These are phyloP conservation scores for Bujurquina vittata DNA, from an alignment of 2,113 vertebrate species.

Conservation along the genomic window DNA sequence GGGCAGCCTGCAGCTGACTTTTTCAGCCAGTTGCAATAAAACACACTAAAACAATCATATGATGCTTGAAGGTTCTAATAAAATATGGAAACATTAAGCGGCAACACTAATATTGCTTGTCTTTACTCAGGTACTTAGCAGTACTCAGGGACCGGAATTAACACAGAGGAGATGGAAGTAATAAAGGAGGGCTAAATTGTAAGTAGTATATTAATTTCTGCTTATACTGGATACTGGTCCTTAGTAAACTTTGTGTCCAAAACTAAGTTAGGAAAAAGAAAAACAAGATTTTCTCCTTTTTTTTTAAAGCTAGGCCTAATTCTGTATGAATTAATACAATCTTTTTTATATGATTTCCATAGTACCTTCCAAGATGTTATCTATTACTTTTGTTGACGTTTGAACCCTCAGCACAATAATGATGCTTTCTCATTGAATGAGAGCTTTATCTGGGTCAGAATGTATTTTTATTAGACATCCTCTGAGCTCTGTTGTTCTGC, in stretches of 20 bases:
- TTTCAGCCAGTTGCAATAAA: slow-evolving; percentile 43
- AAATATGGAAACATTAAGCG: slow-evolving; percentile 52
- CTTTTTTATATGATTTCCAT: neutral
- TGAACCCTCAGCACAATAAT: slow-evolving; percentile 51
- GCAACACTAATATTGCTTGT: slow-evolving; percentile 32
- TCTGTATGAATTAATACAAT: neutral
- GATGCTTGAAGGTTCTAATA: slow-evolving; percentile 32
- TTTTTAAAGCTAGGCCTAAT: neutral
- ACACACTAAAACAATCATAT: slow-evolving; percentile 40
- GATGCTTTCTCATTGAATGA: slow-evolving; percentile 64
- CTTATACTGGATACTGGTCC: neutral
- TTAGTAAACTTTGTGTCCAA: neutral
- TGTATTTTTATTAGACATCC: slow-evolving; percentile 53
- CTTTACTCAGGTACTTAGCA: slow-evolving; percentile 31
- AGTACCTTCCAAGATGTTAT: slow-evolving; percentile 10
- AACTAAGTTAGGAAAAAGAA: neutral
- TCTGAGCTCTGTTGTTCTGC: slow-evolving; percentile 38
- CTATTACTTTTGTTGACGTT: slow-evolving; percentile 51
- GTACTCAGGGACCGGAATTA: slow-evolving; percentile 1
- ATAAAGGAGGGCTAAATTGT: slow-evolving; percentile 5
- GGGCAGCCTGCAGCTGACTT: slow-evolving; percentile 13
- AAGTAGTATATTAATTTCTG: neutral
- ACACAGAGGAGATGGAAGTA: neutral
- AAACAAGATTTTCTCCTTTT: neutral
- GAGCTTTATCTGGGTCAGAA: slow-evolving; percentile 74